Conservation (phyloP, 2,797 vertebrate species). For the Enteromius mattozi region DNA sequence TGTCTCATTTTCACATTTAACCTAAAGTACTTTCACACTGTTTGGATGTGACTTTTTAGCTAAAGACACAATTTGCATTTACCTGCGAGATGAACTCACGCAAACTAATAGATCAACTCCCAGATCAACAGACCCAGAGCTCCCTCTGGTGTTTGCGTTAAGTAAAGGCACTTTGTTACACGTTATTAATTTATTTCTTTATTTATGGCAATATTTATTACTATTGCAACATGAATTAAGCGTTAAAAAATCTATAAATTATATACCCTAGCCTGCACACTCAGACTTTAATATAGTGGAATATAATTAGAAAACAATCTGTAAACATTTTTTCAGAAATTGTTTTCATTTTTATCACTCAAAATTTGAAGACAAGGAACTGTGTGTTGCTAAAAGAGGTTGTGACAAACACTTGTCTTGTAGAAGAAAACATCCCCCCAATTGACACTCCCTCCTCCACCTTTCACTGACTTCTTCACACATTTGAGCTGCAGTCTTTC, state of each 20-base stretch:
- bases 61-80: background rate
- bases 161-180: background rate
- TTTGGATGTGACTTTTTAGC: background rate
- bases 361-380: no score
- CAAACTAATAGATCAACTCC: background rate
- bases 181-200: no score
- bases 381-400: no score
- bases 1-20: background rate
- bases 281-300: no score
- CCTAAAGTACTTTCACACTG: background rate
- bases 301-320: no score
- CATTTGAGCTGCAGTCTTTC: no score
- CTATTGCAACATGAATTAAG: background rate
- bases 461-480: no score
- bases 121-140: background rate
- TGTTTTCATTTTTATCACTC: no score
- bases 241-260: background rate
- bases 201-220: background rate
- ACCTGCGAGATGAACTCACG: background rate
- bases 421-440: no score
- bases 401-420: no score
- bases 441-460: no score
- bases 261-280: background rate
- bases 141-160: background rate
- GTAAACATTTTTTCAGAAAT: no score